Evolutionary conservation across 2,797 vertebrate genomes (phyloP).

Genomic region (Manis crassicaudata): DNA sequence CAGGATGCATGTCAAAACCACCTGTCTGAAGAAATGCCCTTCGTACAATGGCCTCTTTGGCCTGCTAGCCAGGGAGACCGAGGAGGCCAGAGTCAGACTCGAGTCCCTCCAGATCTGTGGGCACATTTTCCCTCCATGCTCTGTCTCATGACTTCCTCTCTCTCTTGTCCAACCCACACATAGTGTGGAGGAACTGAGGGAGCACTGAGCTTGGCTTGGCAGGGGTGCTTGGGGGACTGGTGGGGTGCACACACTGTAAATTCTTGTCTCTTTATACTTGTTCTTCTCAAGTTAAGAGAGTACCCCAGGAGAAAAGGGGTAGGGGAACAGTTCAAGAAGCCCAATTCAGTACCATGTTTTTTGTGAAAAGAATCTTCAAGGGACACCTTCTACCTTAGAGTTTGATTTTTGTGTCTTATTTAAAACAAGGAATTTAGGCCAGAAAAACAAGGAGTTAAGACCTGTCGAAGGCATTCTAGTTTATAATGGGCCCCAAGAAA

Average conservation of each 20-base stretch:
- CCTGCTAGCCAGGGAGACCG: neutral
- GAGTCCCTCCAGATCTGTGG: neutral
- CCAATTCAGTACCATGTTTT: neutral
- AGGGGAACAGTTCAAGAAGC: neutral
- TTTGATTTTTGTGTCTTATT: constrained; percentile 42
- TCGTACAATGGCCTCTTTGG: neutral
- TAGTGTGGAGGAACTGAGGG: neutral
- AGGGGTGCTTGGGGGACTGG: neutral
- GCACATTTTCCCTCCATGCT: neutral
- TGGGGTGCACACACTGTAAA: neutral
- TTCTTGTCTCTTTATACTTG: neutral
- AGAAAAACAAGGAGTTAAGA: neutral
- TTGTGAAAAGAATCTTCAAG: neutral
- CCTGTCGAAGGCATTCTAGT: neutral
- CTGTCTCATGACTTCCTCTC: neutral
- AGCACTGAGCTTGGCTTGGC: neutral
- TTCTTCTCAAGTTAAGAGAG: neutral
- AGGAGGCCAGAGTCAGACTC: neutral
- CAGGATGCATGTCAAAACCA: neutral
- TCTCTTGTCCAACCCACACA: neutral
- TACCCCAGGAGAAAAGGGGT: neutral
- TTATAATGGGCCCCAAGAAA: neutral
- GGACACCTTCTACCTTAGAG: neutral
- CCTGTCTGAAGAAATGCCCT: neutral
- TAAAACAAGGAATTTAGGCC: neutral